These are phyloP conservation scores for Bubo bubo DNA, from an alignment of 2,113 vertebrate species.

Conservation along the genomic window DNA sequence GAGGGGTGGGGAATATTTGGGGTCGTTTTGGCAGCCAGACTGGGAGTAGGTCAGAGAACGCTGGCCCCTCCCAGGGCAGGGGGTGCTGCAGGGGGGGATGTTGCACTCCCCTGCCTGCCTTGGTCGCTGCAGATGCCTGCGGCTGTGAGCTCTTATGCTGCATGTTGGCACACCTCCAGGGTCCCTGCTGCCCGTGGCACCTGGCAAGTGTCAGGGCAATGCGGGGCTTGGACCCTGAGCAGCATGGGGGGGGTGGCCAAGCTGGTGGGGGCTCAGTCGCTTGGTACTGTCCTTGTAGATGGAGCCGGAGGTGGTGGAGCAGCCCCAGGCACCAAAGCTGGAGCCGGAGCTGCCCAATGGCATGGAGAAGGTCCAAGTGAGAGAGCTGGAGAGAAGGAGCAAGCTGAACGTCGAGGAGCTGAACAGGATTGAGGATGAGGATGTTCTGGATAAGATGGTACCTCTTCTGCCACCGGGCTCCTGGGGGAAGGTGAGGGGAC, in stretches of 20 bases:
- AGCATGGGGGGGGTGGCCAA: rapidly evolving
- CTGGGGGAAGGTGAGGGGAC: neutral
- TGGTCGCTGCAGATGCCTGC: rapidly evolving
- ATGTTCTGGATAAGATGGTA: conserved; percentile 96
- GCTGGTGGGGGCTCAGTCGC: neutral
- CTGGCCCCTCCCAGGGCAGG: neutral
- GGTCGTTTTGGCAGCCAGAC: neutral
- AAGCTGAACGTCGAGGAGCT: conserved; percentile 83
- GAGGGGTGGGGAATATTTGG: neutral
- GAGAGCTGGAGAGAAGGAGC: conserved; percentile 60
- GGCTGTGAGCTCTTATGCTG: rapidly evolving
- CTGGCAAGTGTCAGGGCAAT: neutral
- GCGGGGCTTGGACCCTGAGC: neutral
- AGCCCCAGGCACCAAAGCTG: conserved; percentile 48
- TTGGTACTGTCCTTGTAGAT: conserved; percentile 63
- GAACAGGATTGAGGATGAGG: conserved; percentile 89
- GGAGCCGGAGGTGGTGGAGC: conserved; percentile 78
- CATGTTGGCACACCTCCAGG: neutral
- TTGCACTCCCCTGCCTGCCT: neutral
- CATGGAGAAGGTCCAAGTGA: conserved; percentile 59
- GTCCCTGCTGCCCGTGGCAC: neutral
- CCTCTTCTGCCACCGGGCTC: neutral
- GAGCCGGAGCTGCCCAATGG: conserved; percentile 77
- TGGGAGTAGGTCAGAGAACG: neutral
- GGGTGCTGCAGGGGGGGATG: neutral